Evolutionary conservation across 2,797 vertebrate genomes (phyloP), one percentile per base, ranked within the genome.

Genomic region (Novumbra hubbsi): DNA sequence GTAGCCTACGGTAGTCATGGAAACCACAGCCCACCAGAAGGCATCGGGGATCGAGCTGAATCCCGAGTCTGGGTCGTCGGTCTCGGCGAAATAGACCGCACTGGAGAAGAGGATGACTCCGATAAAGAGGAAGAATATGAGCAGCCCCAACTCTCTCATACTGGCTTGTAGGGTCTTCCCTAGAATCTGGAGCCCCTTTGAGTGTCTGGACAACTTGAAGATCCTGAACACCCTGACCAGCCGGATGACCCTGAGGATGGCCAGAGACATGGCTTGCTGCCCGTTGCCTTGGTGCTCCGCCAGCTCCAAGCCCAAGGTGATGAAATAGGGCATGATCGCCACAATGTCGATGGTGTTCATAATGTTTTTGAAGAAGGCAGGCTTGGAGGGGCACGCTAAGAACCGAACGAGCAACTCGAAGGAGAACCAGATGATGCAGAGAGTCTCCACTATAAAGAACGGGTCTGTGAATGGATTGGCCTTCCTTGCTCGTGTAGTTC

Each of bases 1-100:
- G 50, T 98, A 98, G 1, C 96, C 96, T 73, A 98, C 96, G 0
- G 97, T 98, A 48, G 97, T 98, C 97, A 98, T 98, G 70, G 97
- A 95, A 0, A 98, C 97, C 85, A 98, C 96, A 0, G 97, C 96
- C 96, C 97, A 98, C 97, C 97, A 98, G 86, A 98, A 98, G 12
- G 97, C 96, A 74, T 98, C 96, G 0, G 97, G 97, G 91, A 98
- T 98, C 83, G 96, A 98, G 81, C 89, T 92, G 85, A 98, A 98
- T 4, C 93, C 90, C 0, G 96, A 96, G 0, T 96, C 93, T 0
- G 95, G 94, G 74, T 98, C 95, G 64, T 98, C 97, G 0, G 97
- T 94, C 92, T 98, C 97, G 0, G 97, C 96, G 48, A 98, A 98
- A 86, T 97, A 98, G 12, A 98, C 97, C 0, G 96, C 97, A 3